A percentile compares a stretch with the other conserved stretches of the same genome.
These are phyloP conservation scores for Neopipo cinnamomea DNA, from an alignment of 2,113 vertebrate species.

Conservation along the genomic window DNA sequence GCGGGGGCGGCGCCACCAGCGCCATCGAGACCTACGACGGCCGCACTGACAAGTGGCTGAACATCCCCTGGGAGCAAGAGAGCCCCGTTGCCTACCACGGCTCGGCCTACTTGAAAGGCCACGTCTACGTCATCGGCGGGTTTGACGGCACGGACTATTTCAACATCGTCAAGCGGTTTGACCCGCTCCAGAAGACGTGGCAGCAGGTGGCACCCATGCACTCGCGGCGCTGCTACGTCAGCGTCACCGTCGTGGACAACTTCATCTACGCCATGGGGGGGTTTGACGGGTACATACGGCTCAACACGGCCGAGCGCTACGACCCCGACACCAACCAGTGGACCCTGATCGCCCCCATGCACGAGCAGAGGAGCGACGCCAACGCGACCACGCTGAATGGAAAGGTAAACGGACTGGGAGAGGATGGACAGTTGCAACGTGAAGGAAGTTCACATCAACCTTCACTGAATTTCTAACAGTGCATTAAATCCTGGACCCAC, in stretches of 20 bases:
- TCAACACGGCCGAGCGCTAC: constrained; percentile 78
- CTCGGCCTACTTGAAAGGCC: constrained; percentile 74
- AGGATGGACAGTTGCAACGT: background rate
- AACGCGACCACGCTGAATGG: constrained; percentile 76
- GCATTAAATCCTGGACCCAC: background rate
- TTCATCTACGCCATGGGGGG: constrained; percentile 83
- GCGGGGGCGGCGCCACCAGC: constrained; percentile 73
- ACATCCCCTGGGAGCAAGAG: constrained; percentile 69
- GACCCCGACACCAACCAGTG: constrained; percentile 82
- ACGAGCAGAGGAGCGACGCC: constrained; percentile 77
- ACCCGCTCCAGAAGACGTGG: constrained; percentile 74
- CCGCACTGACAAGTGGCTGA: constrained; percentile 79
- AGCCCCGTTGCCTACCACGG: constrained; percentile 78
- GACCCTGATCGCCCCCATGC: constrained; percentile 81
- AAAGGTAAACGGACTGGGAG: constrained; percentile 60
- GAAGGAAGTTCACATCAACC: background rate
- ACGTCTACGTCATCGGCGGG: constrained; percentile 80
- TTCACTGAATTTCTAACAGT: background rate
- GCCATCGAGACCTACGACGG: constrained; percentile 78
- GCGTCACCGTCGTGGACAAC: constrained; percentile 72
- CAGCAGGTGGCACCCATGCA: constrained; percentile 84
- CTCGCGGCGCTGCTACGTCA: constrained; percentile 79
- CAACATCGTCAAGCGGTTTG: constrained; percentile 78
- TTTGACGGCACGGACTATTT: constrained; percentile 78
- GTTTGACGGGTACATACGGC: constrained; percentile 77